Percentiles rank a stretch among this genome's conserved stretches.
Evolutionary conservation across 2,888 invertebrate genomes (phyloP).

Genomic region (Eupithecia subumbrata): DNA sequence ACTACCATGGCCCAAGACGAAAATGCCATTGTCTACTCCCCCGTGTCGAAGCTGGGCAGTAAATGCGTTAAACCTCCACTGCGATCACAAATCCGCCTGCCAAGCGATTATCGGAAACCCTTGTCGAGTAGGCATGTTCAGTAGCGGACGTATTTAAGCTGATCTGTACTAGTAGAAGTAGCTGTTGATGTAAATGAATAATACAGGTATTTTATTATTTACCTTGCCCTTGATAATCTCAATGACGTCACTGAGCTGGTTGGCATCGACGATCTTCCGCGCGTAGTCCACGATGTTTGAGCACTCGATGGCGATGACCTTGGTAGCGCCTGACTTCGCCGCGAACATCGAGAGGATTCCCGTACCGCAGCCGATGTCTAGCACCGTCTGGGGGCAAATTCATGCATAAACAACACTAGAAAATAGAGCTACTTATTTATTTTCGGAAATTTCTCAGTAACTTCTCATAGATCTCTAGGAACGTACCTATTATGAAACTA

Average conservation of each 20-base stretch:
- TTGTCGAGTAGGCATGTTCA: neutral
- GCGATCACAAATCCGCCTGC: neutral
- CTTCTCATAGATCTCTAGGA: too few relatives aligned
- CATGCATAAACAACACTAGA: neutral
- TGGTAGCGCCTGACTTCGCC: slow-evolving; percentile 98
- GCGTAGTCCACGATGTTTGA: slow-evolving; percentile 99
- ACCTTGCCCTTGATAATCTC: slow-evolving; percentile 93
- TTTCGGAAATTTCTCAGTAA: too few relatives aligned
- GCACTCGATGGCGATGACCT: slow-evolving; percentile 98
- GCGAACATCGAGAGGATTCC: slow-evolving; percentile 99
- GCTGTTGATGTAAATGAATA: neutral
- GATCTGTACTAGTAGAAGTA: neutral
- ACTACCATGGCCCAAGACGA: too few relatives aligned
- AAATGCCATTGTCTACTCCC: too few relatives aligned
- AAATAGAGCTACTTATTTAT: neutral
- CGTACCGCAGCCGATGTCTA: slow-evolving; percentile 99
- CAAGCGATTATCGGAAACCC: neutral
- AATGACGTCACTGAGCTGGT: slow-evolving; percentile 90
- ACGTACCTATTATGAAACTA: too few relatives aligned
- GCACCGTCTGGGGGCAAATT: slow-evolving; percentile 84
- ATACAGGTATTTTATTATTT: slow-evolving; percentile 19
- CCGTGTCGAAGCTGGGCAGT: too few relatives aligned
- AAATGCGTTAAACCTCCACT: neutral
- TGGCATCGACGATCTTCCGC: slow-evolving; percentile 95
- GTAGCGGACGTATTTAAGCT: too few relatives aligned